A percentile compares a stretch with the other conserved stretches of the same genome.
These are phyloP conservation scores for Cryptoprocta ferox DNA, from an alignment of 2,797 vertebrate species.

Conservation along the genomic window DNA sequence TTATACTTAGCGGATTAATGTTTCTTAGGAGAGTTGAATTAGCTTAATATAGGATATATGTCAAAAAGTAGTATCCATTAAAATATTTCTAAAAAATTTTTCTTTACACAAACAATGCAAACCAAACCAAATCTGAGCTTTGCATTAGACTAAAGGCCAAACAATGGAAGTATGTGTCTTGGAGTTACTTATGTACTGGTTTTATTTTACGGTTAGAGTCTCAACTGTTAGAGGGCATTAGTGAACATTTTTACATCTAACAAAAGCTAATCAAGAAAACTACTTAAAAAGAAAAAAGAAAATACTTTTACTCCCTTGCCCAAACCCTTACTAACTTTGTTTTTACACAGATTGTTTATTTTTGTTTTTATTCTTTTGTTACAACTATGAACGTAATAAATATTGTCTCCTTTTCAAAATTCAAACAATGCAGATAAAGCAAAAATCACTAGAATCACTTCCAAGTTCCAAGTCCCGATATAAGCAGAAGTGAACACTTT, in stretches of 20 bases:
- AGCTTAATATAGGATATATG: not conserved
- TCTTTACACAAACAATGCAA: not conserved
- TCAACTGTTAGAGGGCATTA: not conserved
- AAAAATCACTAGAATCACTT: conserved; percentile 29
- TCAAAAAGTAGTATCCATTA: not conserved
- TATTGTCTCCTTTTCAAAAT: conserved; percentile 32
- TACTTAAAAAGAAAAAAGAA: conserved; percentile 45
- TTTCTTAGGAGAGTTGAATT: conserved; percentile 2
- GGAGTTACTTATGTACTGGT: not conserved
- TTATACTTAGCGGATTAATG: conserved; percentile 24
- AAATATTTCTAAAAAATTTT: not conserved
- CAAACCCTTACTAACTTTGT: not conserved
- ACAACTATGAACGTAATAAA: not conserved
- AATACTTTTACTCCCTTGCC: conserved; percentile 11
- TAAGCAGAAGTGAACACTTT: not conserved
- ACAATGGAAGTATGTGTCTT: not conserved
- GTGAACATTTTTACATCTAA: not conserved
- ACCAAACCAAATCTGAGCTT: conserved; percentile 11
- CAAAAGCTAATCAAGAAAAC: conserved; percentile 33
- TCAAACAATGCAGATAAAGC: not conserved
- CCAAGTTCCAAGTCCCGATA: not conserved
- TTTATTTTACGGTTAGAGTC: not conserved
- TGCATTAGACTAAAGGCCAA: not conserved
- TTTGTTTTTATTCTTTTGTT: not conserved
- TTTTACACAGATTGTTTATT: conserved; percentile 30